Evolutionary conservation across 2,797 vertebrate genomes (phyloP).

Genomic region (Xenopus petersii): DNA sequence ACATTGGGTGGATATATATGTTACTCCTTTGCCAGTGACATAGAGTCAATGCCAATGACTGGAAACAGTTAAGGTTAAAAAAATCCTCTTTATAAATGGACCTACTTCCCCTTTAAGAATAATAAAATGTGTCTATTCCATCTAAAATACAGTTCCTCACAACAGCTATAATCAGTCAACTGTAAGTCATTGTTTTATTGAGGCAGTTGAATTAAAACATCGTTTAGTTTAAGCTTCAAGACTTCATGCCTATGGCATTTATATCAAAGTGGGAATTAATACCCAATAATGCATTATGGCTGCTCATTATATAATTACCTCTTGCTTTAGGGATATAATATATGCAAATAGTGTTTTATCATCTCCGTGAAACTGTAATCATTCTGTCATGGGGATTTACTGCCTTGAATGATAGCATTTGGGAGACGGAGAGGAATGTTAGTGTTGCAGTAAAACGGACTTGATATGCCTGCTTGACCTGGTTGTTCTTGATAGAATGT

Average conservation of each 20-base stretch:
- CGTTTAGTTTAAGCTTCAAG: conserved; percentile 3
- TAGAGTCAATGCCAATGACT: too few relatives aligned
- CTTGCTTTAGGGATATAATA: conserved; percentile 32
- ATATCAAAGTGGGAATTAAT: conserved; percentile 40
- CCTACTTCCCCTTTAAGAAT: too few relatives aligned
- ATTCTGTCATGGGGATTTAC: conserved; percentile 35
- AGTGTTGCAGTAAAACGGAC: neutral
- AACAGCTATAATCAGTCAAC: too few relatives aligned
- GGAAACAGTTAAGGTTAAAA: too few relatives aligned
- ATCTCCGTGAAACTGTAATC: conserved; percentile 30
- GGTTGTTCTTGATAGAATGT: neutral
- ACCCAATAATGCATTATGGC: conserved; percentile 29
- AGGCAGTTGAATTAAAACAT: conserved; percentile 13
- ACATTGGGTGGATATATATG: too few relatives aligned
- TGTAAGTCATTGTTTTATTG: conserved; percentile 16
- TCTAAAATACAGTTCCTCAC: too few relatives aligned
- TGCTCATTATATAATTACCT: conserved; percentile 45
- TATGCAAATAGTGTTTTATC: conserved; percentile 35
- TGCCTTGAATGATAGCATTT: conserved; percentile 16
- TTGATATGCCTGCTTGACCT: neutral
- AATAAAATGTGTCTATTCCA: too few relatives aligned
- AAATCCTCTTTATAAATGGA: too few relatives aligned
- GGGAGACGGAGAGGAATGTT: neutral
- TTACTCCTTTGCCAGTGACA: too few relatives aligned
- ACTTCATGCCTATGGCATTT: conserved; percentile 38